Evolutionary conservation across 2,888 invertebrate species (phyloP).

Genomic region (Melinopterus prodromus): DNA sequence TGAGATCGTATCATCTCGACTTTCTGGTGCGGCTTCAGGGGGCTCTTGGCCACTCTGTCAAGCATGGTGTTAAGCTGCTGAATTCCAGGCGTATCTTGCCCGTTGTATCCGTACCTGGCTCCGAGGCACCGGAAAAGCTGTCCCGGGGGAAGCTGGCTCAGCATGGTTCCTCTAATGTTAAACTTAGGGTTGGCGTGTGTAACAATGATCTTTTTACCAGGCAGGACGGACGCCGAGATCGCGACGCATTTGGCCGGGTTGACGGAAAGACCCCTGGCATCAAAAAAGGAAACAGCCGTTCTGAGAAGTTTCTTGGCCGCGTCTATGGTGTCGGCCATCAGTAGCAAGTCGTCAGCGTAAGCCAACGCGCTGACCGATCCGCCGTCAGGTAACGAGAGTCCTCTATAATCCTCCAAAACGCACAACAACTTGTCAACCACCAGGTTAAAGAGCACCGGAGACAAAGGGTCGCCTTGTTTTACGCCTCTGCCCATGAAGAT

Average conservation of each 20-base stretch:
- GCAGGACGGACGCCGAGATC: constrained; percentile 30
- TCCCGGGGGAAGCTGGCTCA: neutral
- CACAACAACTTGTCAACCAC: constrained; percentile 45
- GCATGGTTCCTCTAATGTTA: constrained; percentile 4
- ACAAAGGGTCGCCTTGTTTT: constrained; percentile 51
- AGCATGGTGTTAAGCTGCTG: constrained; percentile 17
- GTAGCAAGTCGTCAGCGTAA: constrained; percentile 55
- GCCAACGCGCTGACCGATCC: constrained; percentile 46
- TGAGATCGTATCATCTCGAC: constrained; percentile 34
- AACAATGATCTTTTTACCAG: constrained; percentile 23
- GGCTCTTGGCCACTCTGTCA: constrained; percentile 5
- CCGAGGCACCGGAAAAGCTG: constrained; percentile 47
- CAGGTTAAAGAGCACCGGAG: constrained; percentile 41
- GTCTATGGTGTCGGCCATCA: constrained; percentile 49
- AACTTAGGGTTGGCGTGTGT: constrained; percentile 21
- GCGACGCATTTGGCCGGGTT: constrained; percentile 37
- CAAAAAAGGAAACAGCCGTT: constrained; percentile 33
- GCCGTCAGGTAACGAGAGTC: constrained; percentile 29
- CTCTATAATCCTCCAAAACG: constrained; percentile 37
- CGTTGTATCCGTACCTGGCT: constrained; percentile 39
- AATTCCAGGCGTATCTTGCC: constrained; percentile 19
- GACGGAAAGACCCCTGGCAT: constrained; percentile 41
- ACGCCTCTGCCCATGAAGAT: constrained; percentile 50
- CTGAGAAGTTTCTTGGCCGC: constrained; percentile 47
- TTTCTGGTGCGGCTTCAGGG: constrained; percentile 35